Conservation (phyloP, 2,888 invertebrate genomes). For the Cordilura impudica region DNA sequence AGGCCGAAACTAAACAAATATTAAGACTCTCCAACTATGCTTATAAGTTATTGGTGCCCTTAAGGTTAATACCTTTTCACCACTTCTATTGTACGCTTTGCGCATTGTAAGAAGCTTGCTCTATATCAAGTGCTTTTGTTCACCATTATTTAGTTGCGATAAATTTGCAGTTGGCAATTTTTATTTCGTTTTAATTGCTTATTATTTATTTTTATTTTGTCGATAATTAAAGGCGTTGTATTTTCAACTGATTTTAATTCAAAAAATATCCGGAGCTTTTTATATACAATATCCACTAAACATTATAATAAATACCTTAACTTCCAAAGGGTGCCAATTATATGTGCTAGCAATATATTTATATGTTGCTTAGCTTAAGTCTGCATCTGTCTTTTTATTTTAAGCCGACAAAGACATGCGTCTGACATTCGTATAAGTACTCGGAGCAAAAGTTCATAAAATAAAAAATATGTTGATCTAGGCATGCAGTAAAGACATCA, state of each 20-base stretch:
- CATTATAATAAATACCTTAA: neutral
- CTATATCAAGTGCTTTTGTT: neutral
- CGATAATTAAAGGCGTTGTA: constrained; percentile 51
- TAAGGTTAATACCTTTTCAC: neutral
- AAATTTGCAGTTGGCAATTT: constrained; percentile 49
- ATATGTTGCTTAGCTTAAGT: constrained; percentile 41
- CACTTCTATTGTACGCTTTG: neutral
- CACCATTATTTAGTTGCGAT: constrained; percentile 8
- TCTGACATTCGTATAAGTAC: constrained; percentile 43
- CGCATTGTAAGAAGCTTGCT: neutral
- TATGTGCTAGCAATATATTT: constrained; percentile 6
- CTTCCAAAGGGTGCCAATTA: constrained; percentile 22
- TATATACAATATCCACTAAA: neutral
- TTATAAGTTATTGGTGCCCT: too few species aligned
- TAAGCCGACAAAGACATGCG: constrained; percentile 41
- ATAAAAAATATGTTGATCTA: constrained; percentile 48
- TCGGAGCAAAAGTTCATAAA: constrained; percentile 46
- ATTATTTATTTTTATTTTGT: constrained; percentile 19
- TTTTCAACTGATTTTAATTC: constrained; percentile 39
- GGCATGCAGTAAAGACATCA: neutral
- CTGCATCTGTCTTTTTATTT: constrained; percentile 49
- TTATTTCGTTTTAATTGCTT: constrained; percentile 48
- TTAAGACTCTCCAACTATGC: too few species aligned
- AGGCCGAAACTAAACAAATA: too few species aligned
- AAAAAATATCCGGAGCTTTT: constrained; percentile 21